These are phyloP conservation scores for Drosophila truncata DNA, from an alignment of 1,140 invertebrate genomes.

Conservation along the genomic window DNA sequence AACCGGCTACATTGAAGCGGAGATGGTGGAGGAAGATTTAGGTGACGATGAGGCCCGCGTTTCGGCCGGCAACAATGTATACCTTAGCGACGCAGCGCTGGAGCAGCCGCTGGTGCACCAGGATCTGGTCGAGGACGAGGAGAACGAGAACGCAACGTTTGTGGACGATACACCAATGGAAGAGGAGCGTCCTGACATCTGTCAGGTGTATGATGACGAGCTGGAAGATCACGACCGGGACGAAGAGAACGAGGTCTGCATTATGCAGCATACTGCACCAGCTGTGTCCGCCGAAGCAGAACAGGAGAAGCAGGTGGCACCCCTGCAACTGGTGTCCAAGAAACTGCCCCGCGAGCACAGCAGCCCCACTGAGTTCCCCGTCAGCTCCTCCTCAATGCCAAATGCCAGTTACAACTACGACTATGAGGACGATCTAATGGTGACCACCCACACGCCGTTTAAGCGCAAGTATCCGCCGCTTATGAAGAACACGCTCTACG, in stretches of 20 bases:
- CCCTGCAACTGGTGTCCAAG: neutral
- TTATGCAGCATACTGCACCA: conserved; percentile 15
- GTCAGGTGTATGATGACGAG: conserved; percentile 68
- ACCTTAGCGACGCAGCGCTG: conserved; percentile 68
- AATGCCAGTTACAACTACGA: conserved; percentile 67
- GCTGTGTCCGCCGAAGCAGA: conserved; percentile 17
- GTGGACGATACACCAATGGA: conserved; percentile 55
- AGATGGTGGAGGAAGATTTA: conserved; percentile 22
- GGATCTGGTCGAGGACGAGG: conserved; percentile 50
- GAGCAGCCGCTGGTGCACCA: conserved; percentile 41
- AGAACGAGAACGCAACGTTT: conserved; percentile 55
- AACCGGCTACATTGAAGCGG: conserved; percentile 33
- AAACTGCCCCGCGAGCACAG: conserved; percentile 50
- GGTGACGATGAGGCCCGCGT: conserved; percentile 23
- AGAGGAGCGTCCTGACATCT: conserved; percentile 60
- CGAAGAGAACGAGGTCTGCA: conserved; percentile 28
- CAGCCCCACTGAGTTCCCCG: conserved; percentile 74
- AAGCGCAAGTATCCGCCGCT: conserved; percentile 61
- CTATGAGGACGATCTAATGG: conserved; percentile 61
- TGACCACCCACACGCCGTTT: conserved; percentile 21
- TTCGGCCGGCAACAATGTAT: conserved; percentile 43
- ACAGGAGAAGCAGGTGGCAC: conserved; percentile 21
- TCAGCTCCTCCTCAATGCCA: conserved; percentile 66
- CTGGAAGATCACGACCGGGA: conserved; percentile 64
- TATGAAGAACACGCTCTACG: conserved; percentile 73